A percentile compares a stretch with the other conserved stretches of the same genome.
Conservation (phyloP, 2,888 invertebrate species). For the Petrophora chlorosata region DNA sequence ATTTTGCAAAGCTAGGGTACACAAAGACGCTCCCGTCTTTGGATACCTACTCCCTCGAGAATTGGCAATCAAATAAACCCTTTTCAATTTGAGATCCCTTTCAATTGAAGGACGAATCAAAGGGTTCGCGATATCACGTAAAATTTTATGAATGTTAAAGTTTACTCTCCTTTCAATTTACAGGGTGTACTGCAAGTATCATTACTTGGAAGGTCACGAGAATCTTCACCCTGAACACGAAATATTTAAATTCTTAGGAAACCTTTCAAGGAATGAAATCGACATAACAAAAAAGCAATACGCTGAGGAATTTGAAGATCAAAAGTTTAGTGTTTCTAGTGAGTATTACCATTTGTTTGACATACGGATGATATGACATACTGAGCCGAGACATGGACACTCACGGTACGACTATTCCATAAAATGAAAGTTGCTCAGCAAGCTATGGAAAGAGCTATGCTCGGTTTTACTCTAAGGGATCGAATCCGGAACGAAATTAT, state of each 20-base stretch:
- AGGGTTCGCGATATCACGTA: not conserved
- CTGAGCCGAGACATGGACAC: too few relatives aligned
- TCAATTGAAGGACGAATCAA: conserved; percentile 15
- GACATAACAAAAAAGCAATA: conserved; percentile 74
- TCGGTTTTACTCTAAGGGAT: too few relatives aligned
- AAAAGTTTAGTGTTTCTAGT: conserved; percentile 57
- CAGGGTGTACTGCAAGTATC: conserved; percentile 95
- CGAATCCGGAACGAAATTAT: too few relatives aligned
- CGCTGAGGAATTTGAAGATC: conserved; percentile 46
- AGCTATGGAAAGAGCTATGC: too few relatives aligned
- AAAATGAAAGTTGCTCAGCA: too few relatives aligned
- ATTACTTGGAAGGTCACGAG: conserved; percentile 91
- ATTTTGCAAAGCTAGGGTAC: too few relatives aligned
- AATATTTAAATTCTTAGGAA: conserved; percentile 88
- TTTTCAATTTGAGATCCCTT: not conserved
- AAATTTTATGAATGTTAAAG: not conserved
- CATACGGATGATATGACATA: too few relatives aligned
- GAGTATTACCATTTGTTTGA: conserved; percentile 39
- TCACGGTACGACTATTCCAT: too few relatives aligned
- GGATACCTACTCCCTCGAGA: not conserved
- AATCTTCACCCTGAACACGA: conserved; percentile 90
- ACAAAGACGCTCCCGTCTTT: not conserved
- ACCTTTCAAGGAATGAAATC: conserved; percentile 81
- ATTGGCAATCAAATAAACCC: not conserved
- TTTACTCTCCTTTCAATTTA: conserved; percentile 9